Percentiles rank a stretch among this genome's conserved stretches.
Conservation (phyloP, 2,888 invertebrate species). For the Heliconius sara region DNA sequence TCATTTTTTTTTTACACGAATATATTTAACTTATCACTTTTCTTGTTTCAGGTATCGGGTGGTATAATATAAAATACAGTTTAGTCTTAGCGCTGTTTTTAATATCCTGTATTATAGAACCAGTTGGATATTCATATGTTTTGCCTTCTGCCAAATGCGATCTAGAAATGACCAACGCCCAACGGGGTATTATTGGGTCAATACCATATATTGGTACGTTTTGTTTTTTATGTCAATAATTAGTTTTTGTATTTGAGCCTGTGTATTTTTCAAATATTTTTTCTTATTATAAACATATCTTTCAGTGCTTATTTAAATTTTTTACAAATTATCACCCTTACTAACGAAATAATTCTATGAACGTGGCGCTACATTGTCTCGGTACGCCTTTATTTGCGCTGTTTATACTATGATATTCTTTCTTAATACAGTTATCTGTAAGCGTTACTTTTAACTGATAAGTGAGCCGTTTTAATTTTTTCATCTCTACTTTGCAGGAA, state of each 20-base stretch:
- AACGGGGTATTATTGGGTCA: constrained; percentile 84
- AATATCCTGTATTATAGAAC: constrained; percentile 86
- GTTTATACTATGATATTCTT: not conserved
- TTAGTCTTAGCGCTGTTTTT: constrained; percentile 70
- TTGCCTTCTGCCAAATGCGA: constrained; percentile 87
- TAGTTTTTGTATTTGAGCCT: not conserved
- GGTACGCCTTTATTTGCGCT: too few relatives aligned
- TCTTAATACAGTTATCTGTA: not conserved
- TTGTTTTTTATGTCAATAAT: not conserved
- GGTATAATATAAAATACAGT: constrained; percentile 71
- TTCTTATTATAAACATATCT: not conserved
- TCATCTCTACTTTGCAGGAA: constrained; percentile 71
- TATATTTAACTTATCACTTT: not conserved
- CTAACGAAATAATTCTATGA: too few relatives aligned
- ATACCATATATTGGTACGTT: constrained; percentile 85
- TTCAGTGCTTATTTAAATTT: not conserved
- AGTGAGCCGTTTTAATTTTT: not conserved
- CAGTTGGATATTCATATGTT: constrained; percentile 85
- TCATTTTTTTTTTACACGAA: not conserved
- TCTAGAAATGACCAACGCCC: constrained; percentile 80
- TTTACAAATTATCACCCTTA: not conserved
- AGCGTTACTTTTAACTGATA: not conserved
- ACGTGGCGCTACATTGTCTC: too few relatives aligned
- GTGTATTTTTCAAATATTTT: not conserved
- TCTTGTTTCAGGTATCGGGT: constrained; percentile 65